Evolutionary conservation across 2,797 vertebrate species (phyloP).

Genomic region (Scyliorhinus canicula): DNA sequence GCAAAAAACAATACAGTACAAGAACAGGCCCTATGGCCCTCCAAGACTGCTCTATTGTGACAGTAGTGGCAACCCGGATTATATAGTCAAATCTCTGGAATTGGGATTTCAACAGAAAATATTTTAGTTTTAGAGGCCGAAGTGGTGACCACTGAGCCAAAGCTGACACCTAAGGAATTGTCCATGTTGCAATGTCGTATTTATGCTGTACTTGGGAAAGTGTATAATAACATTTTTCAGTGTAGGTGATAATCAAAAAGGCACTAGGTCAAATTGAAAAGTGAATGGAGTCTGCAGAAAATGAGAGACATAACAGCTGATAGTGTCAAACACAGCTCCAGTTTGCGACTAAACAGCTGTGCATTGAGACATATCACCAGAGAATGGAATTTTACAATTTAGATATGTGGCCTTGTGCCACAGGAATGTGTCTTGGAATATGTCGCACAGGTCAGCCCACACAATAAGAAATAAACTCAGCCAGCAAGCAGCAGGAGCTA

Average conservation of each 20-base stretch:
- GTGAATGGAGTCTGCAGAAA: constrained; percentile 15
- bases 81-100: neutral
- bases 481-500: too few relatives aligned
- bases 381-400: neutral
- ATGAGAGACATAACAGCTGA: constrained; percentile 1
- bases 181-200: neutral
- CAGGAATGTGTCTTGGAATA: neutral
- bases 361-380: neutral
- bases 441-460: neutral
- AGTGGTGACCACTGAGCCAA: neutral
- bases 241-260: neutral
- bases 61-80: neutral
- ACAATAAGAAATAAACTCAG: too few relatives aligned
- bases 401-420: neutral
- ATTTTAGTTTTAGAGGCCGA: neutral
- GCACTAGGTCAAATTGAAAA: neutral
- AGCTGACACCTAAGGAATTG: neutral
- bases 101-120: neutral
- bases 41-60: neutral
- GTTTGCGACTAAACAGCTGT: constrained; percentile 25
- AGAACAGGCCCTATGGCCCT: too few relatives aligned
- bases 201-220: constrained; percentile 8
- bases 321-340: neutral
- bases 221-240: neutral
- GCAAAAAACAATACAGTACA: too few relatives aligned